Evolutionary conservation across 92 coral and sea anemone species (phyloP).

Genomic region (Paramuricea clavata): DNA sequence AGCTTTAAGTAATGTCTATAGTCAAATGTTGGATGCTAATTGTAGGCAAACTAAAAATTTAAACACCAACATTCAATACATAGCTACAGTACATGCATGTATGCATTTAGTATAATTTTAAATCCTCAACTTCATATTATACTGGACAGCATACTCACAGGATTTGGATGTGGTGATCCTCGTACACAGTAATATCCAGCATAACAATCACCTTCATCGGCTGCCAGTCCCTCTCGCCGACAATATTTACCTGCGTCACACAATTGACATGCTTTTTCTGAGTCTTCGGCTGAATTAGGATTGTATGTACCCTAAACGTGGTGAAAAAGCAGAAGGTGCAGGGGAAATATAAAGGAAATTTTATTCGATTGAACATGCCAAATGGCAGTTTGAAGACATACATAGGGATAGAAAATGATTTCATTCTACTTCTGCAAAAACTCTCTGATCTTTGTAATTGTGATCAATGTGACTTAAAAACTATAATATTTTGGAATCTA

Average conservation of each 20-base stretch:
- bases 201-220: constrained; percentile 79
- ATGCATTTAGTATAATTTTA: background rate
- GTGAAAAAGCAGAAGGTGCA: background rate
- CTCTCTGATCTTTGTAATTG: too few relatives aligned
- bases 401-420: background rate
- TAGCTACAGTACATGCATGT: too few relatives aligned
- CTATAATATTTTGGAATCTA: too few relatives aligned
- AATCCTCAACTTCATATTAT: background rate
- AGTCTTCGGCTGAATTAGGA: constrained; percentile 62
- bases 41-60: background rate
- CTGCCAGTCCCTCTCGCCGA: constrained; percentile 74
- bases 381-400: too few relatives aligned
- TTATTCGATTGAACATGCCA: too few relatives aligned
- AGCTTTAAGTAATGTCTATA: too few relatives aligned
- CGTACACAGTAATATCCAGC: constrained; percentile 89
- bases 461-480: too few relatives aligned
- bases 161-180: constrained; percentile 92
- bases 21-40: too few relatives aligned
- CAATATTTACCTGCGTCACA: constrained; percentile 85
- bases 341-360: background rate
- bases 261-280: constrained; percentile 56
- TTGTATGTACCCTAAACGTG: constrained; percentile 80
- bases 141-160: constrained; percentile 72
- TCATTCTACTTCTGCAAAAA: too few relatives aligned
- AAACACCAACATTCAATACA: background rate